phyloP scores from a whole-genome alignment of 2,113 vertebrate species.

The Fregetta grallaria region DNA sequence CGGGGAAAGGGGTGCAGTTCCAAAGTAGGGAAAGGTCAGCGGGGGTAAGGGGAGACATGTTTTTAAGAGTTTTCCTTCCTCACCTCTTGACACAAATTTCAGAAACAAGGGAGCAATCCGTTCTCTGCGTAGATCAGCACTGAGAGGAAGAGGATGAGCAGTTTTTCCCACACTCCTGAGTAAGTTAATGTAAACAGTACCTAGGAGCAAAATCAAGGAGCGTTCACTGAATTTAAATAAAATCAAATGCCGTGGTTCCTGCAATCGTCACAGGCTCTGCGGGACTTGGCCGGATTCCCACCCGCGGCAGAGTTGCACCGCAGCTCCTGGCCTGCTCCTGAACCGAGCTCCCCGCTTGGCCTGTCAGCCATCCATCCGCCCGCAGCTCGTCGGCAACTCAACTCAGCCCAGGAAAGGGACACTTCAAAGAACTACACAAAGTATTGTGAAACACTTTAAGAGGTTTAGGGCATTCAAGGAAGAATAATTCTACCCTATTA shows the following conservation, averaged over 20 bases:
- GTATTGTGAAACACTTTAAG: not conserved
- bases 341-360: not conserved
- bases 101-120: not conserved
- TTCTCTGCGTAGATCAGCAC: fast-evolving
- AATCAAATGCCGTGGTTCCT: fast-evolving
- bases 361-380: not conserved
- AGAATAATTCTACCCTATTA: not conserved
- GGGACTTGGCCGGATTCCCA: not conserved
- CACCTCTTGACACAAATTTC: not conserved
- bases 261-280: fast-evolving
- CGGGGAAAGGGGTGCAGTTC: not conserved
- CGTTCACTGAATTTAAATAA: not conserved
- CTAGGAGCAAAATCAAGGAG: not conserved
- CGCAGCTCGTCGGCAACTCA: not conserved
- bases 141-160: not conserved
- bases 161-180: not conserved
- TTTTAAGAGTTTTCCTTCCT: not conserved
- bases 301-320: not conserved
- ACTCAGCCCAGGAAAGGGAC: conserved; percentile 34
- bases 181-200: fast-evolving
- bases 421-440: conserved; percentile 15
- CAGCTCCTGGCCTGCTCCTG: not conserved
- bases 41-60: fast-evolving
- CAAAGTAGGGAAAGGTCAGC: not conserved
- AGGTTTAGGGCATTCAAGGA: conserved; percentile 5